phyloP scores from a whole-genome alignment of 2,113 vertebrate species.

The Pampusana beccarii region DNA sequence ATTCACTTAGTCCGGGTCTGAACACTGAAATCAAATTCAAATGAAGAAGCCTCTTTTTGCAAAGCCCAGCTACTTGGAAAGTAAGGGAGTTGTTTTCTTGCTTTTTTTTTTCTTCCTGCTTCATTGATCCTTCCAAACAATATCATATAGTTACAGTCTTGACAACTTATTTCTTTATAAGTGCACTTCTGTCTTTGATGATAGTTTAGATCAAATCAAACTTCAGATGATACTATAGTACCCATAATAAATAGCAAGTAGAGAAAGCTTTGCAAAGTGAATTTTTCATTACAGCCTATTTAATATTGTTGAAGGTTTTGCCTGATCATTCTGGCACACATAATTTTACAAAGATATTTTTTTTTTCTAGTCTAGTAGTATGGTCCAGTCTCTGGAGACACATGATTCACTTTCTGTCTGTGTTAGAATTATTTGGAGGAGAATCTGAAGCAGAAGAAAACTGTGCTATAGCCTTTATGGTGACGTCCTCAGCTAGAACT shows the following conservation, averaged over 20 bases:
- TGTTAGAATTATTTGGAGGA: not conserved
- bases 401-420: not conserved
- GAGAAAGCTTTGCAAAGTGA: not conserved
- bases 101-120: not conserved
- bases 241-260: not conserved
- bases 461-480: fast-evolving
- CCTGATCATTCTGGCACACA: not conserved
- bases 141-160: not conserved
- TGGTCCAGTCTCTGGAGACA: not conserved
- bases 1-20: not conserved
- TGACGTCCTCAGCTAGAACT: not conserved
- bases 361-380: not conserved
- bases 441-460: not conserved
- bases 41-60: not conserved
- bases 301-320: not conserved
- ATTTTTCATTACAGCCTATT: not conserved
- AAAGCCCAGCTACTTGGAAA: not conserved
- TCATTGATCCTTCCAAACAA: not conserved
- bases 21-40: not conserved
- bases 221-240: not conserved
- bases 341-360: not conserved
- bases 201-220: not conserved
- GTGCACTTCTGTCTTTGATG: not conserved
- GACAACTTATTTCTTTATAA: not conserved
- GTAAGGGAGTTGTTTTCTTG: not conserved